Evolutionary conservation across 2,797 vertebrate species (phyloP), one percentile per base, ranked within the genome.

Genomic region (Paramormyrops hopkinsi): DNA sequence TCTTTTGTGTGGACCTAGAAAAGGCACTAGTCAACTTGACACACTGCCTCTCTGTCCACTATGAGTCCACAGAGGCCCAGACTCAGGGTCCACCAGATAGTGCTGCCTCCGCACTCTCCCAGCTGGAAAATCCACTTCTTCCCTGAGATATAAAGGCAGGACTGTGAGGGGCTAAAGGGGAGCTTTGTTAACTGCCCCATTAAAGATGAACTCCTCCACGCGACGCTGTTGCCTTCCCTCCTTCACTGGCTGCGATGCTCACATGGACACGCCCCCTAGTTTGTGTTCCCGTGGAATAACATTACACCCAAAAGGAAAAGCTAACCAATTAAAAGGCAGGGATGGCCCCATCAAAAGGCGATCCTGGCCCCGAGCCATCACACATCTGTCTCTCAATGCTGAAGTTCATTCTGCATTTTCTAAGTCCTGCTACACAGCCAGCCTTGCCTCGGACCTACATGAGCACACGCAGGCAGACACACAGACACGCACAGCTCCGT

Each of bases 31-130:
- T 87, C 86, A 59, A 87, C 29, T 59, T 56, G 50, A 59, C 53
- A 87, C 86, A 87, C 86, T 87, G 53, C 86, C 86, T 87, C 86
- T 87, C 86, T 87, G 86, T 87, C 86, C 53, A 51, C 53, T 59
- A n/a, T 87, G 86, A 33, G 86, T 17, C 33, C 48, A 86, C 85
- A 86, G 50, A 87, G 86, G 86, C 53, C 86, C 51, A 17, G 51
- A 17, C 17, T 37, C 53, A 59, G 86, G 19, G 51, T 51, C 33
- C 86, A 59, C 29, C 86, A 87, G 86, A 59, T 3, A 87, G 53
- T 33, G 25, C 29, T 41, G 86, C 86, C 53, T 7, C 33, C 51
- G 33, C 41, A 19, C 86, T n/a, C 53, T 9, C 76, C 76, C 86
- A 87, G 86, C 86, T 87, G 86, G 82, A 85, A 85, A 85, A 85